Conservation (phyloP, 2,113 vertebrate genomes). For the Oryctolagus cuniculus region mOryCun1.1 NC_091432.1:172261001-172261500, state of each 20-base stretch:
- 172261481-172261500: conserved; percentile 52
- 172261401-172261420: conserved; percentile 12
- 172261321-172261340: not conserved
- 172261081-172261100: not conserved
- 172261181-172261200: not conserved
- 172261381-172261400: conserved; percentile 65
- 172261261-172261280: not conserved
- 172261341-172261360: conserved; percentile 66
- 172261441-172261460: conserved; percentile 54
- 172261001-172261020: not conserved
- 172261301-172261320: conserved; percentile 74
- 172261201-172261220: conserved; percentile 47
- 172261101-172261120: conserved; percentile 2
- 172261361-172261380: conserved; percentile 38
- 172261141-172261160: conserved; percentile 17
- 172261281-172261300: conserved; percentile 65
- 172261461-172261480: conserved; percentile 62
- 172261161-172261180: not conserved
- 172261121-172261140: conserved; percentile 13
- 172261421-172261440: conserved; percentile 63
- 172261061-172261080: not conserved
- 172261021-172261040: not conserved
- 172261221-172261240: not conserved
- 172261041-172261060: conserved; percentile 19
- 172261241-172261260: conserved; percentile 32